Evolutionary conservation across 2,888 invertebrate species (phyloP), one percentile per base, ranked within the genome.

Genomic region (Drosophila macrospina): DNA sequence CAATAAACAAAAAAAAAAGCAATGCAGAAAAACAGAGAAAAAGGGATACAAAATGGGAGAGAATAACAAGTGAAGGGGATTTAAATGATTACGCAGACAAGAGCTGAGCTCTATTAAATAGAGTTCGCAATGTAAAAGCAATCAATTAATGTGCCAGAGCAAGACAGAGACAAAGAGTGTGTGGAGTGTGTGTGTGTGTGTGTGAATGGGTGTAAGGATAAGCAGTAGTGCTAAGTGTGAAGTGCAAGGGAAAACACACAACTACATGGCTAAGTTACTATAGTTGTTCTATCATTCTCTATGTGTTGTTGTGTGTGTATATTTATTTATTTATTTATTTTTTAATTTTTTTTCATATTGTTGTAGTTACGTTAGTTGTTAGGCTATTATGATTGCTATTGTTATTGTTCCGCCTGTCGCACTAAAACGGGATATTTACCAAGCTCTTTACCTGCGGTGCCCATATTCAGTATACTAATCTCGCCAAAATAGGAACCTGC

Each of bases 401-500:
- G 67, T 65, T 90, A 91, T 91, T 90, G 91, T 90, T 91, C 91
- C 91, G 92, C 92, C 92, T 92, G 92, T 91, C 92, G 92, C 92
- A 90, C 91, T 93, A 93, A 92, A 93, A 93, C 93, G 93, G 93
- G 96, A 96, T 96, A 96, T 96, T 96, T 96, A 96, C 96, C 96
- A 95, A 96, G 96, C 94, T 96, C 96, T 96, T 97, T 97, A 97
- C 98, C 98, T 95, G 98, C 98, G 93, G 98, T 98, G 94, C 99
- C 99, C 98, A 98, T 98, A 95, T 98, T 98, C 93, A 99, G 96
- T 94, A 99, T 98, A 94, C 98, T 98, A 94, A 99, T 99, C 95
- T 99, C 99, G 91, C 99, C 99, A 94, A 99, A 99, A 95, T 99
- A 99, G 93, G 98, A 98, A 93, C 99, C 99, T 90, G 99, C 98